A percentile compares a stretch with the other conserved stretches of the same genome.
Conservation (phyloP, 2,797 vertebrate genomes). For the Trematomus bernacchii region DNA sequence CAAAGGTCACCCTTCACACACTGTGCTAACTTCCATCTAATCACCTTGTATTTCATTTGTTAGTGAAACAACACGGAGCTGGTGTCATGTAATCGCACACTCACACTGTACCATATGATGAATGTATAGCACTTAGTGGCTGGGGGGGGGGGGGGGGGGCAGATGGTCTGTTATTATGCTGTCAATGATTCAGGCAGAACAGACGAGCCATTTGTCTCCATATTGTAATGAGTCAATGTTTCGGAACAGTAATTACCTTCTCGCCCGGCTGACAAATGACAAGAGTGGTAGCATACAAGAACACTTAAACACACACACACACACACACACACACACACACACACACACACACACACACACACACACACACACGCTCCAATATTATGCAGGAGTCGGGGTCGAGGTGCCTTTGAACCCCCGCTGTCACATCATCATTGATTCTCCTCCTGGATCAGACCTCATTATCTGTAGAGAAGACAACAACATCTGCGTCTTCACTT, state of each 20-base stretch:
- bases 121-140: constrained; percentile 66
- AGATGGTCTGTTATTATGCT: constrained; percentile 74
- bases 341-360: neutral
- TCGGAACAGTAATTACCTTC: constrained; percentile 79
- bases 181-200: constrained; percentile 73
- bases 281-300: constrained; percentile 61
- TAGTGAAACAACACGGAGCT: constrained; percentile 50
- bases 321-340: constrained; percentile 8
- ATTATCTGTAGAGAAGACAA: constrained; percentile 65
- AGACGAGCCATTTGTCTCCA: constrained; percentile 78
- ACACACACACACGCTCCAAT: neutral
- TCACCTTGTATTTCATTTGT: constrained; percentile 50
- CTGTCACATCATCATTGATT: constrained; percentile 82
- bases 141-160: constrained; percentile 31
- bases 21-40: constrained; percentile 25
- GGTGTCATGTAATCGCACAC: constrained; percentile 62
- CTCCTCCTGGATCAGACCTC: constrained; percentile 79
- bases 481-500: constrained; percentile 4
- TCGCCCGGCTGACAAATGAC: constrained; percentile 82
- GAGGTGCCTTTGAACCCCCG: constrained; percentile 75
- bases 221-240: constrained; percentile 78
- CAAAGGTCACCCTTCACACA: constrained; percentile 8
- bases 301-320: neutral
- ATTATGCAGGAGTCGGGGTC: constrained; percentile 57
- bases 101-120: constrained; percentile 58